Conservation (phyloP, 2,888 invertebrate genomes). For the Physocephala rufipes region DNA sequence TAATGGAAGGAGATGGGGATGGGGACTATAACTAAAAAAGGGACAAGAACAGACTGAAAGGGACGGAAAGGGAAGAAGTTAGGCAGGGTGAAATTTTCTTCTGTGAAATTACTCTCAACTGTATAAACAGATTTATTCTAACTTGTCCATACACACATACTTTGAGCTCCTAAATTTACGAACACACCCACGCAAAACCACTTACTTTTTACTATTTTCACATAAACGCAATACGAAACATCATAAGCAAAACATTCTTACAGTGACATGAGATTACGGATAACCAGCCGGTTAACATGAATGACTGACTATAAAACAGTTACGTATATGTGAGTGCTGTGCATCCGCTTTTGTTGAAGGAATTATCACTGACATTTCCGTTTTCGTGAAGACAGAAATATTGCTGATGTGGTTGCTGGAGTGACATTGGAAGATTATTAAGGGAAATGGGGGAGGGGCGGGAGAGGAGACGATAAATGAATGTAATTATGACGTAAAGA, state of each 20-base stretch:
- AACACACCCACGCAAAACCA: constrained; percentile 9
- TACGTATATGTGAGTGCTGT: constrained; percentile 21
- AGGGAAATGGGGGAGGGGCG: too few species aligned
- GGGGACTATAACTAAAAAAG: too few species aligned
- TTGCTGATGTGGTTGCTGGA: constrained; percentile 11
- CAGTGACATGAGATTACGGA: constrained; percentile 26
- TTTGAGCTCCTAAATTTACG: neutral
- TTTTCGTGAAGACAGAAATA: constrained; percentile 20
- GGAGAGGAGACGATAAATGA: constrained; percentile 6
- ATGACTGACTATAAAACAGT: constrained; percentile 6
- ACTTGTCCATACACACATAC: neutral
- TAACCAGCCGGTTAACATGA: neutral
- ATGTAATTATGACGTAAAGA: constrained; percentile 24
- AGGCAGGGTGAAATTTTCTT: neutral
- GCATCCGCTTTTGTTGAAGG: constrained; percentile 46
- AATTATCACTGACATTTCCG: constrained; percentile 51
- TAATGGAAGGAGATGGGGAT: too few species aligned
- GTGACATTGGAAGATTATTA: constrained; percentile 30
- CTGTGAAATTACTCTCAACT: too few species aligned
- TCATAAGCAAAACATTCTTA: constrained; percentile 1
- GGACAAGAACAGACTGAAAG: neutral
- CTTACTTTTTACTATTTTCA: neutral
- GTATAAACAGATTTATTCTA: neutral
- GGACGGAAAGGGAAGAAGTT: neutral
- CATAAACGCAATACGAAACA: neutral